Evolutionary conservation across 2,797 vertebrate genomes (phyloP).

Genomic region (Naso thynnoides): DNA sequence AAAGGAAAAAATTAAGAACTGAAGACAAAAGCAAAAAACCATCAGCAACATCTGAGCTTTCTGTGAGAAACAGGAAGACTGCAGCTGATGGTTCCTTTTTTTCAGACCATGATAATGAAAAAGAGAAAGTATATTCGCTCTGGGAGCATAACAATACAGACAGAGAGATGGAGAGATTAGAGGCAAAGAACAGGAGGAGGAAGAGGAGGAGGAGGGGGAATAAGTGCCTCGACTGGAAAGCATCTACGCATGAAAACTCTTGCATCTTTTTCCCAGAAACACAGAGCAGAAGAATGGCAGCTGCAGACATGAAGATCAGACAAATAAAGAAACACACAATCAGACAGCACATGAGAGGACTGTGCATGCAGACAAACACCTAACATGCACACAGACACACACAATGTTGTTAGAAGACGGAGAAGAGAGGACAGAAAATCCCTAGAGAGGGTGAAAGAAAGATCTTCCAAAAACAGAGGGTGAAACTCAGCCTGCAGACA

Average conservation of each 20-base stretch:
- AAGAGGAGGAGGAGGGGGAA: background rate
- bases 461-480: constrained; percentile 17
- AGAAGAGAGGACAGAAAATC: constrained; percentile 16
- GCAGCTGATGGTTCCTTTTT: constrained; percentile 27
- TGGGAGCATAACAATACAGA: constrained; percentile 23
- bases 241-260: constrained; percentile 44
- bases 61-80: constrained; percentile 8
- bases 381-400: constrained; percentile 1
- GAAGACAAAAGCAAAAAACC: background rate
- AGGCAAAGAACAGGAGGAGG: constrained; percentile 9
- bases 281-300: constrained; percentile 23
- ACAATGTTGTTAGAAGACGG: constrained; percentile 6
- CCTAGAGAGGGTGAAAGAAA: constrained; percentile 25
- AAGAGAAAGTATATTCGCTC: constrained; percentile 12
- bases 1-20: background rate
- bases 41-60: constrained; percentile 13
- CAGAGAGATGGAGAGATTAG: constrained; percentile 34
- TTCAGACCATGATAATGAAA: constrained; percentile 8
- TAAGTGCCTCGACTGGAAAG: constrained; percentile 26
- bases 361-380: constrained; percentile 22
- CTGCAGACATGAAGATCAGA: constrained; percentile 27
- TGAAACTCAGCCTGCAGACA: constrained; percentile 37
- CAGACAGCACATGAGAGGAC: constrained; percentile 18
- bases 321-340: constrained; percentile 30
- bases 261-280: constrained; percentile 30